A percentile compares a stretch with the other conserved stretches of the same genome.
phyloP scores from a whole-genome alignment of 2,888 invertebrate species.

The Leistus spinibarbis region DNA sequence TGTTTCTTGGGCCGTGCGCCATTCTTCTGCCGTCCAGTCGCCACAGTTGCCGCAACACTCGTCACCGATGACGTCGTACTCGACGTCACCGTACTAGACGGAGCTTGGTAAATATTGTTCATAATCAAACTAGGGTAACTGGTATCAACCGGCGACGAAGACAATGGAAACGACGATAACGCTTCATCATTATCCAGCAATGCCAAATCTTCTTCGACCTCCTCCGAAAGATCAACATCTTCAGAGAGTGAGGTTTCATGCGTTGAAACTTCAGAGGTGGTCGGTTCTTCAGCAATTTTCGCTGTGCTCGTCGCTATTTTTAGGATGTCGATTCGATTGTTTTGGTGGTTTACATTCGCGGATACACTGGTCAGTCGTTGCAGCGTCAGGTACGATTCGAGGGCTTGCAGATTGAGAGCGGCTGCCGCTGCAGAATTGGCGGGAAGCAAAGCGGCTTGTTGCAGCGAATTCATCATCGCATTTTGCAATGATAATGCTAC shows the following conservation, averaged over 20 bases:
- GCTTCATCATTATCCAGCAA: slow-evolving; percentile 75
- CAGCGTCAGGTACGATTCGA: slow-evolving; percentile 83
- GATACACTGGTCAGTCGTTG: slow-evolving; percentile 77
- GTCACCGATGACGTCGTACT: slow-evolving; percentile 57
- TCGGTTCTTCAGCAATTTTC: slow-evolving; percentile 53
- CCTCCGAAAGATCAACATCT: slow-evolving; percentile 72
- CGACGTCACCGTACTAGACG: slow-evolving; percentile 60
- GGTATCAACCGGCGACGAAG: slow-evolving; percentile 67
- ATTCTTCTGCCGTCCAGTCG: slow-evolving; percentile 44
- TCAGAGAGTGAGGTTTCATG: slow-evolving; percentile 58
- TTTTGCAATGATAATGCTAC: slow-evolving; percentile 83
- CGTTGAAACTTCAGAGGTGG: slow-evolving; percentile 48
- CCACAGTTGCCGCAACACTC: slow-evolving; percentile 57
- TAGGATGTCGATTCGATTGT: slow-evolving; percentile 69
- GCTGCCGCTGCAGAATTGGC: slow-evolving; percentile 84
- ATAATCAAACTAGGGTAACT: slow-evolving; percentile 73
- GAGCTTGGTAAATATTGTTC: slow-evolving; percentile 68
- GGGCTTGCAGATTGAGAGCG: slow-evolving; percentile 82
- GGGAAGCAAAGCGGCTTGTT: slow-evolving; percentile 81
- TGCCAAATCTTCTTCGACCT: slow-evolving; percentile 76
- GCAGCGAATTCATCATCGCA: slow-evolving; percentile 82
- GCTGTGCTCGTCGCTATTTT: slow-evolving; percentile 64
- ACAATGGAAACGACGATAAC: slow-evolving; percentile 62
- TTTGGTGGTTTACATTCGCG: slow-evolving; percentile 53
- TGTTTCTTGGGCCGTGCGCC: slow-evolving; percentile 72